Percentiles rank a stretch among this genome's conserved stretches.
Evolutionary conservation across 2,113 vertebrate species (phyloP).

Genomic region (Larimichthys polyactis): DNA sequence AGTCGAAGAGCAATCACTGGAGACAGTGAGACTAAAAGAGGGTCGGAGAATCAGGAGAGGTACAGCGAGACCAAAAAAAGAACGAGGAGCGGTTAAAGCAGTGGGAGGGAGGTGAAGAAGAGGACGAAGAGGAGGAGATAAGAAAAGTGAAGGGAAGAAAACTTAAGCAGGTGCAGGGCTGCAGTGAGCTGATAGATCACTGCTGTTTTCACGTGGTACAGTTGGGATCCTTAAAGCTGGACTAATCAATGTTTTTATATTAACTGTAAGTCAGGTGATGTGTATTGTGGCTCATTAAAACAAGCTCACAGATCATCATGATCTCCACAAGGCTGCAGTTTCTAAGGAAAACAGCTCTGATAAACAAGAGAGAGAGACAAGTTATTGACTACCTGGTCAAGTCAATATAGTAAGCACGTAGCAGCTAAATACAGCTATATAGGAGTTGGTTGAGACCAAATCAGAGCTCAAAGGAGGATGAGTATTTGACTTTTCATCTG

Average conservation of each 20-base stretch:
- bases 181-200: constrained; percentile 23
- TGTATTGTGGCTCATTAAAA: not conserved
- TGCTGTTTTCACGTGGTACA: constrained; percentile 3
- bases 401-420: not conserved
- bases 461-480: not conserved
- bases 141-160: constrained; percentile 37
- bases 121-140: constrained; percentile 57
- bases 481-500: not conserved
- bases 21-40: constrained; percentile 13
- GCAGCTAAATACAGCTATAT: not conserved
- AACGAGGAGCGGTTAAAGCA: constrained; percentile 60
- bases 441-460: not conserved
- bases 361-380: not conserved
- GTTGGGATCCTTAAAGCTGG: not conserved
- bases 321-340: not conserved
- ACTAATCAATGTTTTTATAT: not conserved
- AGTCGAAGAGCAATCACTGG: not conserved
- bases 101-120: constrained; percentile 73
- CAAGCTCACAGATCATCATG: not conserved
- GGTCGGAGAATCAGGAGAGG: constrained; percentile 36
- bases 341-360: not conserved
- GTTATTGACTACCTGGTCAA: not conserved
- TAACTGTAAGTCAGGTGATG: not conserved
- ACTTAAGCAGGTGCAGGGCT: constrained; percentile 45
- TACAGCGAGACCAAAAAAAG: constrained; percentile 51